A percentile compares a stretch with the other conserved stretches of the same genome.
Conservation (phyloP, 2,797 vertebrate species). For the Diceros bicornis region DNA sequence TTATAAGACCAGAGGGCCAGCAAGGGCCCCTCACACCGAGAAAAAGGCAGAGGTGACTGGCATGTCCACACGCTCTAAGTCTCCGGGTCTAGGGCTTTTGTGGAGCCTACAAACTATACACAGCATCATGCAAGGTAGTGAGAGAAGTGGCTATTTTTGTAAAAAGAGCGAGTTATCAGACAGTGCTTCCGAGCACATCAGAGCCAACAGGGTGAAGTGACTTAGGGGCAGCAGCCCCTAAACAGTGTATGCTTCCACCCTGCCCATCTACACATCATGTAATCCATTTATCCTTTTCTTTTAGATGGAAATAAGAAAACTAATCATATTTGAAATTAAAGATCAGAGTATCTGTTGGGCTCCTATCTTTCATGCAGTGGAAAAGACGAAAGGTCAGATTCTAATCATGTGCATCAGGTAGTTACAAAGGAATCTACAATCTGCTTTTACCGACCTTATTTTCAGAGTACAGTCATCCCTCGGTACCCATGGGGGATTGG, state of each 20-base stretch:
- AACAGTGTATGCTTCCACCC: neutral
- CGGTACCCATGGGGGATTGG: too few species aligned
- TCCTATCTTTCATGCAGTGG: neutral
- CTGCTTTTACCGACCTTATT: conserved; percentile 25
- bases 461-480: neutral
- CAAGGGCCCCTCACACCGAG: neutral
- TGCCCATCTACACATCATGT: accelerated
- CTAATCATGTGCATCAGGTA: neutral
- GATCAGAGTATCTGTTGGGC: neutral
- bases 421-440: neutral
- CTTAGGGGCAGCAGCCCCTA: neutral
- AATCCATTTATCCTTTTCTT: neutral
- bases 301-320: neutral
- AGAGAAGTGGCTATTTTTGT: too few species aligned
- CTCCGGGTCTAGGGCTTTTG: neutral
- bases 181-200: accelerated
- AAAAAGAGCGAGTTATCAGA: accelerated
- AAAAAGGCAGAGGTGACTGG: neutral
- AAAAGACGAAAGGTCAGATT: conserved; percentile 43
- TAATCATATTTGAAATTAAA: neutral
- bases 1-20: accelerated
- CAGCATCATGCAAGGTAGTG: accelerated
- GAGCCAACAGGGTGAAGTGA: neutral
- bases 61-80: accelerated
- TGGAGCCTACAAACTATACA: neutral